Conservation (phyloP, 2,888 invertebrate genomes). For the Orgyia antiqua region DNA sequence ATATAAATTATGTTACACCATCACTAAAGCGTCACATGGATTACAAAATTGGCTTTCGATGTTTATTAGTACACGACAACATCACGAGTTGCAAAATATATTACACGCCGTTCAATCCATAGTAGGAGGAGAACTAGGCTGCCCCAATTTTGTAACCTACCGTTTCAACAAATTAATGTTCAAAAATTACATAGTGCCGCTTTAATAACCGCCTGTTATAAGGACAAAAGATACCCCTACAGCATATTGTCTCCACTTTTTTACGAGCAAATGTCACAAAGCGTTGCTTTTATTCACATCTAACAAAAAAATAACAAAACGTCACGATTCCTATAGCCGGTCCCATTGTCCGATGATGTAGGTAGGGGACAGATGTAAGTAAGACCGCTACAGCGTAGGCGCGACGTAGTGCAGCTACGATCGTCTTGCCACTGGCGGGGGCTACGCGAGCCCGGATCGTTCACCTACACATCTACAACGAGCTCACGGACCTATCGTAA, state of each 20-base stretch:
- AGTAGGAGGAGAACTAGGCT: constrained; percentile 41
- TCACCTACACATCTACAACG: constrained; percentile 50
- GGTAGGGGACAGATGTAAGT: constrained; percentile 32
- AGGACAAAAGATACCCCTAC: constrained; percentile 40
- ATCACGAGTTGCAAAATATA: constrained; percentile 22
- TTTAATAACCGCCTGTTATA: constrained; percentile 38
- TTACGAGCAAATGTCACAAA: constrained; percentile 52
- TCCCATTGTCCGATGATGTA: constrained; percentile 54
- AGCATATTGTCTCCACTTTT: constrained; percentile 46
- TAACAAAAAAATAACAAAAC: constrained; percentile 66
- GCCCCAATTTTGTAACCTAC: constrained; percentile 38
- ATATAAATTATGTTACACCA: constrained; percentile 47
- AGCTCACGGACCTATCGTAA: constrained; percentile 45
- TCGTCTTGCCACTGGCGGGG: constrained; percentile 72
- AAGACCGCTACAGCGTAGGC: constrained; percentile 54
- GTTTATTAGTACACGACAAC: constrained; percentile 33
- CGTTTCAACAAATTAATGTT: constrained; percentile 39
- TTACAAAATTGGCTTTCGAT: constrained; percentile 27
- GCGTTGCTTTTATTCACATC: constrained; percentile 58
- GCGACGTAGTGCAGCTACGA: constrained; percentile 63
- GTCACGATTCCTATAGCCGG: constrained; percentile 60
- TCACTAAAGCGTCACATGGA: constrained; percentile 48
- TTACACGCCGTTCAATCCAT: constrained; percentile 40
- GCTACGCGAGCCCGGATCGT: constrained; percentile 69
- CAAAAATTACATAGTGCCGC: constrained; percentile 40